A percentile compares a stretch with the other conserved stretches of the same genome.
Conservation (phyloP, 2,797 vertebrate species). For the Cossypha dichroa region DNA sequence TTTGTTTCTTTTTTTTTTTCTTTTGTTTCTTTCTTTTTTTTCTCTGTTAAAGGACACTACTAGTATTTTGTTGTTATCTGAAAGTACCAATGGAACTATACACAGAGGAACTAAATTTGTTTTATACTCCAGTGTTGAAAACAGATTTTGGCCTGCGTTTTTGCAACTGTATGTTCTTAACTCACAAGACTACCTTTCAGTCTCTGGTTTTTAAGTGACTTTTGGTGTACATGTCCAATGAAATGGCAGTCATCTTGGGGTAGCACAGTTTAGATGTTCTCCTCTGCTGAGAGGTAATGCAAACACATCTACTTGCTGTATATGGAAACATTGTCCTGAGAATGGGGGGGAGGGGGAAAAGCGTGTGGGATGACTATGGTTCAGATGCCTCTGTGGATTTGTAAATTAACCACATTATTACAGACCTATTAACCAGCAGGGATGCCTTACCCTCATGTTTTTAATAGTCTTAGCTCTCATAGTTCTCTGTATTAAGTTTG, state of each 20-base stretch:
- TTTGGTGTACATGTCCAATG: slow-evolving; percentile 36
- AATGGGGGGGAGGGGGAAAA: slow-evolving; percentile 46
- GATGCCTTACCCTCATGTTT: slow-evolving; percentile 97
- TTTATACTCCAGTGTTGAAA: background rate
- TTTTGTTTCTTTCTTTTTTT: background rate
- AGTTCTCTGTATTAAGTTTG: slow-evolving; percentile 74
- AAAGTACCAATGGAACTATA: slow-evolving; percentile 58
- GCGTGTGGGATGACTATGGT: slow-evolving; percentile 86
- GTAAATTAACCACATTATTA: slow-evolving; percentile 81
- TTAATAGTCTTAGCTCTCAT: slow-evolving; percentile 77
- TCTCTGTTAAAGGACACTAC: slow-evolving; percentile 45
- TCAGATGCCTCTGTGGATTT: slow-evolving; percentile 87
- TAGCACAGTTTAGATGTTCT: slow-evolving; percentile 27
- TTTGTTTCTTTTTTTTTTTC: background rate
- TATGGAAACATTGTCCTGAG: slow-evolving; percentile 34
- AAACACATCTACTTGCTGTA: slow-evolving; percentile 54
- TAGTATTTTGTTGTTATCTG: slow-evolving; percentile 58
- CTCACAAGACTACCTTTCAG: slow-evolving; percentile 57
- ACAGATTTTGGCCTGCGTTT: slow-evolving; percentile 45
- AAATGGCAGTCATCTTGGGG: slow-evolving; percentile 40
- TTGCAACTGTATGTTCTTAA: slow-evolving; percentile 28
- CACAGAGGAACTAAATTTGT: slow-evolving; percentile 35
- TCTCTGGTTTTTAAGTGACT: slow-evolving; percentile 30
- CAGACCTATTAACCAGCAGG: slow-evolving; percentile 96
- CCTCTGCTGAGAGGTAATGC: slow-evolving; percentile 30